Evolutionary conservation across 2,888 invertebrate species (phyloP), one percentile per base, ranked within the genome.

Genomic region (Tridacna gigas): DNA sequence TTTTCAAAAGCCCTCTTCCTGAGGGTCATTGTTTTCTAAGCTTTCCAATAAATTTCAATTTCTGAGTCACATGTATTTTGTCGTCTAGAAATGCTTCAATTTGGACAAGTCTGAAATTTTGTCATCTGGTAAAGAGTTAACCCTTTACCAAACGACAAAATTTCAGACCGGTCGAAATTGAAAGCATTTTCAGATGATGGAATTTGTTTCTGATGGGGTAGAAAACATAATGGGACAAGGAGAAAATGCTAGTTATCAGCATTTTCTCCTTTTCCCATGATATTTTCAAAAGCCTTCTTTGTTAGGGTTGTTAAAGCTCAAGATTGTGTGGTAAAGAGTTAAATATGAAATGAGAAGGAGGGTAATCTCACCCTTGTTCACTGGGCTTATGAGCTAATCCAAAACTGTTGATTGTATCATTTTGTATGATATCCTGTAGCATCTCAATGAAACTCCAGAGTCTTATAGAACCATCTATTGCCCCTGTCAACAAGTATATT

Each of bases 391-490:
- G 71, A 11, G 71, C 71, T 15, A 71, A 26, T 25, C 71, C 71
- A 71, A 71, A 71, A 51, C 71, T 71, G 26, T 71, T 71, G 71
- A 71, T 71, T 25, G 71, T 71, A 65, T 82, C 81, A 48, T 77
- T 63, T 9, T 77, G 74, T 18, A 83, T 79, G 26, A 71, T 60
- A 37, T 85, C 82, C 18, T 75, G 69, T 22, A 88, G 56, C 28
- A 85, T 76, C n/a, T 88, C 85, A 22, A 77, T 71, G 56, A 80
- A 86, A 25, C 94, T 93, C 94, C 94, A 94, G 37, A 94, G 83
- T 78, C 93, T 82, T 26, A 94, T 90, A 79, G 92, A 90, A 12
- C 93, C 93, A 89, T 94, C 94, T 75, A 93, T 93, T 12, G 94
- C 93, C 77, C 92, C 91, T 20, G 93, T 93, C 12, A 79, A 81